Base-by-base conservation (phyloP, 2,797 vertebrate genomes). In the Huso huso region DNA sequence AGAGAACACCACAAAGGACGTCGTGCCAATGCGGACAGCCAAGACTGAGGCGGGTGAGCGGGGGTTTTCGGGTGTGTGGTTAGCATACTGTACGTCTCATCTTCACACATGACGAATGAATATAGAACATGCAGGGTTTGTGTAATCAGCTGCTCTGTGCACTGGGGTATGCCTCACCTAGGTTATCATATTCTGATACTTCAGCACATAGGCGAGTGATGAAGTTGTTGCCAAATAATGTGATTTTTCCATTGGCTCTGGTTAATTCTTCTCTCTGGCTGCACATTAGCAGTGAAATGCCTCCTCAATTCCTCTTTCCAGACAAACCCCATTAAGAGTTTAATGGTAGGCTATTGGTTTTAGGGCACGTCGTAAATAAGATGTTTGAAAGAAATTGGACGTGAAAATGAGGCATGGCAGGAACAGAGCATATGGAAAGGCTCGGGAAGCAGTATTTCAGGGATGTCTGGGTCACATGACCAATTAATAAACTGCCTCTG, bases 321-420 rank as follows among this genome's bases (percentile, higher is more conserved):
- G 66, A 55, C 62, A 71, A 67, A 71, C 65, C 49, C 66, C 62
- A 67, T 67, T 71, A 71, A 64, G 58, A 23, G 48, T 71, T 67
- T 71, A 71, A 71, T 71, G 66, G 66, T n/a, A 61, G 66, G 66
- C 55, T 64, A 64, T 67, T 61, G 66, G 69, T 67, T 71, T 71
- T 64, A 71, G 69, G 69, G 66, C 63, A 61, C 6, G 62, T 71
- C 65, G 66, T 71, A 71, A 71, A 71, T 71, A 71, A 67, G 69
- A 63, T 67, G 64, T 71, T 64, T 71, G 69, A 66, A 71, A 59
- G 62, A 67, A 71, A 71, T 71, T 71, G 69, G 59, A 71, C 49
- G 62, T 71, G 69, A 67, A 71, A 64, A 67, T 67, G 69, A 50
- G 66, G 53, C 62, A 53, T 59, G 69, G 62, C 48, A 37, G 66